A percentile compares a stretch with the other conserved stretches of the same genome.
phyloP scores from a whole-genome alignment of 2,113 vertebrate species.

The Gavia stellata region DNA sequence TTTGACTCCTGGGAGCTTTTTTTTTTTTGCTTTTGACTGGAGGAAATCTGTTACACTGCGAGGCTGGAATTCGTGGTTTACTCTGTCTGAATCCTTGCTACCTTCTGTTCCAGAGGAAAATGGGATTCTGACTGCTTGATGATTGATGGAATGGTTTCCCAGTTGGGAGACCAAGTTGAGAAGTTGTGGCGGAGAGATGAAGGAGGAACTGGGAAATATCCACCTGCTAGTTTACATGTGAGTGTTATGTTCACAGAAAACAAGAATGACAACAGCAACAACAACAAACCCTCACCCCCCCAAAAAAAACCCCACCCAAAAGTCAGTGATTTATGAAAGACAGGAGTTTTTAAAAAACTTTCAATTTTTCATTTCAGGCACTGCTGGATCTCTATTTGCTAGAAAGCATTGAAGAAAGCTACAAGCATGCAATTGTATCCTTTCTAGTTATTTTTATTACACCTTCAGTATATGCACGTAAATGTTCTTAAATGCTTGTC shows the following conservation, averaged over 20 bases:
- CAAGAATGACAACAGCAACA: too few species aligned
- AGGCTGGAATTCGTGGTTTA: neutral
- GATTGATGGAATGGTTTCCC: constrained; percentile 89
- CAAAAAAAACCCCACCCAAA: neutral
- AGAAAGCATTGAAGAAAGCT: constrained; percentile 81
- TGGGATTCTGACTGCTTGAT: constrained; percentile 89
- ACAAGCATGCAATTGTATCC: constrained; percentile 96
- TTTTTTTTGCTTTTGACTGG: neutral
- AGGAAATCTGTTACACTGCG: neutral
- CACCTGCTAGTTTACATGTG: constrained; percentile 90
- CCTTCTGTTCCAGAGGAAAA: constrained; percentile 78
- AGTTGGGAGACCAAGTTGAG: constrained; percentile 80
- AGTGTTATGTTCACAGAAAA: constrained; percentile 1
- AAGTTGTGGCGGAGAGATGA: constrained; percentile 89
- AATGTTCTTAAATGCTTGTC: neutral
- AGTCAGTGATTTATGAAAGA: neutral
- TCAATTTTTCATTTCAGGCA: constrained; percentile 73
- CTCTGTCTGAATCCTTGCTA: neutral
- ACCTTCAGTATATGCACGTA: neutral
- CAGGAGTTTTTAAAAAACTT: neutral
- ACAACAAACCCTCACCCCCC: neutral
- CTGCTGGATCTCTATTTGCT: constrained; percentile 91
- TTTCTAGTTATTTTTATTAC: constrained; percentile 27
- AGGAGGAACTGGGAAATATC: constrained; percentile 90
- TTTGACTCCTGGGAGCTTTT: neutral